Base-by-base conservation (phyloP, 35 echinoderm and acorn worm genomes). In the Lytechinus pictus region DNA sequence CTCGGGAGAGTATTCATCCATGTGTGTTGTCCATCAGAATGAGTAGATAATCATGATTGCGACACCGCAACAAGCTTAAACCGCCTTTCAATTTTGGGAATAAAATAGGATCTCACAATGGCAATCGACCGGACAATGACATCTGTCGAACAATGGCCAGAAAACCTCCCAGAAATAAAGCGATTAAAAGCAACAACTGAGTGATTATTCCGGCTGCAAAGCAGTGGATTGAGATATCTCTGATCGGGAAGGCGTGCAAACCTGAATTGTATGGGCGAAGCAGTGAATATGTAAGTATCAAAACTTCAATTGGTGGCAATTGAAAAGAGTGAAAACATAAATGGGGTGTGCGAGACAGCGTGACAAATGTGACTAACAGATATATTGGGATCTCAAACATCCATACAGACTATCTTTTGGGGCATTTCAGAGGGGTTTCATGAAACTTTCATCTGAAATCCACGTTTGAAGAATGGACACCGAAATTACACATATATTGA, bases 141-240 rank as follows among this genome's bases (percentile, higher is more conserved):
- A 93, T 93, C 92, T 27, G 33, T 57, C 9, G 55, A 10, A 93
- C 92, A 93, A 93, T 93, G 66, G n/a, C n/a, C 16, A 79, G n/a
- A 79, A 93, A 57, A 93, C n/a, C 52, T 55, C 9, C 92, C 92
- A 93, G 21, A 53, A 93, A 93, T 93, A 93, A 93, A 13, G 92
- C 92, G 92, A 93, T 93, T 57, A 93, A 93, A 93, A 93, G 92
- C 55, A n/a, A 57, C 54, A 57, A 93, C 92, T 57, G 53, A 6
- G 92, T 93, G 92, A 93, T 93, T 93, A 93, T 27, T 93, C n/a
- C 1, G 66, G 92, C 52, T 93, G 55, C 10, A 53, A 93, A 93
- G 53, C 53, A 57, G 29, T 54, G 92, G 24, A 93, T 93, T 93
- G 53, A 55, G 92, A 57, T 93, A 24, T 93, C 92, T 28, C 4